Percentiles rank a stretch among this genome's conserved stretches.
Conservation (phyloP, 2,888 invertebrate genomes). For the Priocnemis perturbator region DNA sequence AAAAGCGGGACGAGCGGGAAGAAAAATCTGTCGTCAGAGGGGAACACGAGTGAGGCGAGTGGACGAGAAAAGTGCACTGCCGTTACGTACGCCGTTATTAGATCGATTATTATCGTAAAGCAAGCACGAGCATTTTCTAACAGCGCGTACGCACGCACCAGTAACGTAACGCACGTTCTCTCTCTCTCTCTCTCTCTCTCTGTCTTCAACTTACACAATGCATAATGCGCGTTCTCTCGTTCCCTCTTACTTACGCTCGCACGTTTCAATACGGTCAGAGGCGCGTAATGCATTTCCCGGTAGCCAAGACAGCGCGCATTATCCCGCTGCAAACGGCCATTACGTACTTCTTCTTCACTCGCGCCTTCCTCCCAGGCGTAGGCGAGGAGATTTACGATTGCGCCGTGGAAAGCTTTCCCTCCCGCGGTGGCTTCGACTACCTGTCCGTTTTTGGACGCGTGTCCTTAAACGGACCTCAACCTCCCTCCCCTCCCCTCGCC, state of each 20-base stretch:
- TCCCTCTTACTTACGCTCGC: not conserved
- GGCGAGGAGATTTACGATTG: constrained; percentile 61
- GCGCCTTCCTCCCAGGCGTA: not conserved
- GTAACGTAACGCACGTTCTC: no score
- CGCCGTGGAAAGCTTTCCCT: constrained; percentile 57
- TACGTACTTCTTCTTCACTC: constrained; percentile 22
- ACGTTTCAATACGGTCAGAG: constrained; percentile 17
- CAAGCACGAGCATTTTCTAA: no score
- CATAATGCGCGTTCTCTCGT: no score
- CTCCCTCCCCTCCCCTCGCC: constrained; percentile 21
- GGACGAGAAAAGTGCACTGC: no score
- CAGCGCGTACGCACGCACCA: no score
- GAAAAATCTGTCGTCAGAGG: no score
- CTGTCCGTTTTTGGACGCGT: constrained; percentile 50
- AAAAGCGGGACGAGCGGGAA: no score
- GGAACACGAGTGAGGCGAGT: no score
- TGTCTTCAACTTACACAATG: no score
- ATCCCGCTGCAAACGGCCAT: constrained; percentile 27
- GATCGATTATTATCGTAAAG: no score
- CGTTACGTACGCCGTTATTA: no score
- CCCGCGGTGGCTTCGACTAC: constrained; percentile 35
- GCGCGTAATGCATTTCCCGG: constrained; percentile 41
- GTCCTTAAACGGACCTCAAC: constrained; percentile 44
- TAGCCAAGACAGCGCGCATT: constrained; percentile 3
- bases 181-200: no score